Evolutionary conservation across 1,140 invertebrate genomes (phyloP), one percentile per base, ranked within the genome.

Genomic region (Proales similis): DNA sequence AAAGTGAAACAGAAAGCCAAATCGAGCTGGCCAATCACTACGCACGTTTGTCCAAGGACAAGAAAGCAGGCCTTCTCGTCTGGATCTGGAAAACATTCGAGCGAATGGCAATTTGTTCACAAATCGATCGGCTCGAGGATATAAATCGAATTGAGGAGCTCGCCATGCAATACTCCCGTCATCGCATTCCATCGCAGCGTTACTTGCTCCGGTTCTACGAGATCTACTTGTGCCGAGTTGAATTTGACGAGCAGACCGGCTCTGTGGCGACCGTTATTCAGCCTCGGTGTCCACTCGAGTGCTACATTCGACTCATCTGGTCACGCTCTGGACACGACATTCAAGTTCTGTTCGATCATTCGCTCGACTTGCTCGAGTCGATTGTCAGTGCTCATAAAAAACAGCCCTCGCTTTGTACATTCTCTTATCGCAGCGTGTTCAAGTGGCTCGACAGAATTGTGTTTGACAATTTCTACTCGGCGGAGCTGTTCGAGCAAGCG

Each of bases 401-500:
- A 42, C 32, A 29, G n/a, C 24, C 4, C 9, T 42, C 39, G 3
- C 29, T 57, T 36, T 30, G 24, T 17, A 57, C 39, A 57, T 29
- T 57, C 17, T 57, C 51, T 4, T 57, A 57, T 57, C 12, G 39
- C 14, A 24, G 39, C 19, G 11, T 39, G 12, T 57, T 57, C 51
- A 42, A 57, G 3, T 57, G 51, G 51, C 45, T 57, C 36, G 51
- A 57, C 32, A 42, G n/a, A n/a, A n/a, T n/a, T n/a, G n/a, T n/a
- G n/a, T n/a, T n/a, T n/a, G n/a, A n/a, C n/a, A n/a, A n/a, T n/a
- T n/a, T n/a, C n/a, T n/a, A n/a, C n/a, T n/a, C n/a, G n/a, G n/a
- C n/a, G n/a, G n/a, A n/a, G n/a, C n/a, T n/a, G n/a, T n/a, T n/a
- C n/a, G n/a, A n/a, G n/a, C n/a, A n/a, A n/a, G n/a, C n/a, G n/a